Base-by-base conservation (phyloP, 1,140 invertebrate genomes). In the Bombus fervidus region DNA sequence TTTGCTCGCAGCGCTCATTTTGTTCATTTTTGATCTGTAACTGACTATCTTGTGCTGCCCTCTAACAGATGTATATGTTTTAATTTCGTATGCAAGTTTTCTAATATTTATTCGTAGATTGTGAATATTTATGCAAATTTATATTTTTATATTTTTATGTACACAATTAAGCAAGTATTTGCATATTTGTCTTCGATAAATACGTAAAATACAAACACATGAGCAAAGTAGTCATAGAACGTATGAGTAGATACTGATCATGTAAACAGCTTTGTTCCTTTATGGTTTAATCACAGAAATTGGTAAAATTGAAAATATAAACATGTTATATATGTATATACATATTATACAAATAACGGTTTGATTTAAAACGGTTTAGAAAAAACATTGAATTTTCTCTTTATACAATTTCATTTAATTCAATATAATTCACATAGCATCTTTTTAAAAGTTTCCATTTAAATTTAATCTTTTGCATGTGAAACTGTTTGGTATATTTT, bases 1-100 rank as follows among this genome's bases (percentile, higher is more conserved):
- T 90, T 82, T 74, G 86, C 89, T 86, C 57, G 31, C 73, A 86
- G 86, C 86, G 86, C 89, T 68, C 79, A 80, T 76, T 81, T 74
- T 57, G 71, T 82, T 41, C 73, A 47, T 53, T 74, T 81, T 69
- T 59, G 47, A 13, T 13, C 41, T 73, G 71, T 25, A 10, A 64
- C 18, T 39, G 47, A 18, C 28, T 22, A 13, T 73, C 4, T n/a
- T 47, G 25, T 83, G 81, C 87, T 66, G 78, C 83, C 53, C 68
- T 31, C 83, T 79, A 15, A 22, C 69, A 25, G 31, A 28, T 1
- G 1, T 18, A 62, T 13, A 53, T 53, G 47, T 8, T n/a, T 22
- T 6, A 59, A 37, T 9, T 12, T 34, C 28, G 4, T 34, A 43
- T 37, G n/a, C 62, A 37, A 57, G 25, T 78, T 41, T 43, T 13